Evolutionary conservation across 1,140 invertebrate genomes (phyloP).

Genomic region (Caerostris extrusa): DNA sequence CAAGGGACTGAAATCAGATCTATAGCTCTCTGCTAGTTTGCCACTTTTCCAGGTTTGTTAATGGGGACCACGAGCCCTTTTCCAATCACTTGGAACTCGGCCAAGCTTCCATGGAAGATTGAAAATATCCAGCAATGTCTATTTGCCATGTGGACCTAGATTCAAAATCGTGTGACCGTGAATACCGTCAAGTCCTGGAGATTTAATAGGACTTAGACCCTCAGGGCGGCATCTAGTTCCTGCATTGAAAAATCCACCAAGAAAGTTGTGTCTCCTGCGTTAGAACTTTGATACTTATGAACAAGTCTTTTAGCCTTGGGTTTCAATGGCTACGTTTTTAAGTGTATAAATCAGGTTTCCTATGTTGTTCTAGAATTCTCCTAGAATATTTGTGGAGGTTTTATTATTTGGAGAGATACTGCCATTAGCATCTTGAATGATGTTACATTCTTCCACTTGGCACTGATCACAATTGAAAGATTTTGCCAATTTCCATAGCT

Average conservation of each 20-base stretch:
- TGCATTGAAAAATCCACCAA: too few relatives aligned
- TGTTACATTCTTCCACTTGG: too few relatives aligned
- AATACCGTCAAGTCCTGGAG: background rate
- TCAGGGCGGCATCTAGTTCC: too few relatives aligned
- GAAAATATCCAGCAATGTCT: slow-evolving; percentile 44
- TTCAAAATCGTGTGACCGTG: background rate
- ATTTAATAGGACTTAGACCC: too few relatives aligned
- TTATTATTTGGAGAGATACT: background rate
- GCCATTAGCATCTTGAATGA: background rate
- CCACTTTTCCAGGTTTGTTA: background rate
- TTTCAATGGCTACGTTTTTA: too few relatives aligned
- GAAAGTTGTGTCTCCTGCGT: too few relatives aligned
- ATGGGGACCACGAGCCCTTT: slow-evolving; percentile 10
- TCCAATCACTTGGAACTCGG: background rate
- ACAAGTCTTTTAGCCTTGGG: too few relatives aligned
- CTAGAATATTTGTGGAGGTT: too few relatives aligned
- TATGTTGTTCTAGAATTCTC: too few relatives aligned
- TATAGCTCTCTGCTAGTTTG: background rate
- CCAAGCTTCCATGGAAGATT: slow-evolving; percentile 36
- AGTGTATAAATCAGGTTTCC: too few relatives aligned
- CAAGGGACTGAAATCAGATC: background rate
- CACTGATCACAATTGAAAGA: background rate
- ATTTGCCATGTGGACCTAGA: background rate
- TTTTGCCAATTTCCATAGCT: too few relatives aligned
- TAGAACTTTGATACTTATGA: too few relatives aligned